Base-by-base conservation (phyloP, 2,888 invertebrate genomes). In the Parelbella ahira region DNA sequence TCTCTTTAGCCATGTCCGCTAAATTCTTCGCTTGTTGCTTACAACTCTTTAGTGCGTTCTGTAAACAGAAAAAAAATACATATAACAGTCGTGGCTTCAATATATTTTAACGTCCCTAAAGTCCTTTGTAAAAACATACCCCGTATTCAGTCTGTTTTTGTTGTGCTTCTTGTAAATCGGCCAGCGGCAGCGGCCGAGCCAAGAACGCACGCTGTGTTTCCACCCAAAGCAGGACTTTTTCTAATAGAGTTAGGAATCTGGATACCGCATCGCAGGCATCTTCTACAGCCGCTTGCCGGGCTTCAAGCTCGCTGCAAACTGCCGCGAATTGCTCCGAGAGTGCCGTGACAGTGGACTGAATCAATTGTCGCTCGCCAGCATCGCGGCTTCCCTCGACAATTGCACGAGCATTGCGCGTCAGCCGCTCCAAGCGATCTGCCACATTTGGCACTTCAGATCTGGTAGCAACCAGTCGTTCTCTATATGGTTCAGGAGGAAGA, bases 211-310 rank as follows among this genome's bases (percentile, higher is more conserved):
- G 91, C 75, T 96, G 96, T 60, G 95, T 95, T 50, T 92, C 90
- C 21, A 93, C 93, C 97, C 97, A 97, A 42, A 90, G 82, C 78
- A 93, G 92, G 28, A 97, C 94, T 55, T 93, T 90, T 68, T 94
- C 93, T 63, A 96, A 92, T 49, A 97, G 87, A 45, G 93, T 90
- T 58, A 95, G 90, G 90, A 97, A 97, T 45, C 94, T 89, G 52
- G 95, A 93, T 91, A 96, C 96, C 12, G 96, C 94, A 63, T 97
- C 97, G 58, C 97, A 89, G 46, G 94, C 94, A 64, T 96, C 96
- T 37, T 94, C 94, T 20, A 96, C 93, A 67, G 93, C 92, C 58
- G 93, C 93, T 65, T 93, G 94, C 70, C 94, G 93, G 59, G 95
- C 93, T 47, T 96, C 96, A 54, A 97, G 83, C 90, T 93, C 93